These are phyloP conservation scores for Orussus abietinus DNA, from an alignment of 1,140 invertebrate species.

Conservation along the genomic window DNA sequence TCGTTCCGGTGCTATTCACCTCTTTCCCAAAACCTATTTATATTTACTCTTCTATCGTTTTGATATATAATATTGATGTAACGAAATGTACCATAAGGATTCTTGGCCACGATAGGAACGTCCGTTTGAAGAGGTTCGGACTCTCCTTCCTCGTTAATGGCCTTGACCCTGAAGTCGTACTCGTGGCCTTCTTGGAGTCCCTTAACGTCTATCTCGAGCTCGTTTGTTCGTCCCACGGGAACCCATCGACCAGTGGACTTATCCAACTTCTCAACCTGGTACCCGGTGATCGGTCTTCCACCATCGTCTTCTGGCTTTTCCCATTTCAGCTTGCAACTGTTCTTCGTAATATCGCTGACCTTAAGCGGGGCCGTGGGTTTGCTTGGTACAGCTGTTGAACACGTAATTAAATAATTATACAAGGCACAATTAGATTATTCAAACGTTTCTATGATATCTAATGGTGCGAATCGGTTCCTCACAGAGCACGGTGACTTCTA, in stretches of 20 bases:
- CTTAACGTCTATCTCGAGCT: constrained; percentile 86
- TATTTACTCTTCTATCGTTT: no score
- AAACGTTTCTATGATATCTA: constrained; percentile 6
- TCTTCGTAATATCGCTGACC: constrained; percentile 89
- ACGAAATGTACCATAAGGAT: constrained; percentile 76
- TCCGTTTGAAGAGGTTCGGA: constrained; percentile 92
- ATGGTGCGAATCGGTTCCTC: constrained; percentile 36
- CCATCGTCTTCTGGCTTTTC: constrained; percentile 98
- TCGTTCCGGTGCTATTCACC: no score
- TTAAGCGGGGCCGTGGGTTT: constrained; percentile 89
- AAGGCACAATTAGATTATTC: constrained; percentile 5
- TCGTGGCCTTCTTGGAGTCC: constrained; percentile 90
- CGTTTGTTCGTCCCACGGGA: constrained; percentile 81
- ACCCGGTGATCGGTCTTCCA: constrained; percentile 92
- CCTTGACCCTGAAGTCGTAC: constrained; percentile 95
- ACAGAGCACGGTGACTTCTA: constrained; percentile 89
- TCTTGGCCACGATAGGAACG: constrained; percentile 81
- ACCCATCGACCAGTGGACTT: constrained; percentile 89
- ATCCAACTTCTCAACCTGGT: constrained; percentile 96
- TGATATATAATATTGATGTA: neutral
- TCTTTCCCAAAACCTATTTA: no score
- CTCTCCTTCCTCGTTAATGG: constrained; percentile 97
- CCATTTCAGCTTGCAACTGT: constrained; percentile 90
- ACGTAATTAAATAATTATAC: constrained; percentile 17
- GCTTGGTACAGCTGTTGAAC: constrained; percentile 63